Evolutionary conservation across 2,113 vertebrate species (phyloP).

Genomic region (Tachysurus vachellii): DNA sequence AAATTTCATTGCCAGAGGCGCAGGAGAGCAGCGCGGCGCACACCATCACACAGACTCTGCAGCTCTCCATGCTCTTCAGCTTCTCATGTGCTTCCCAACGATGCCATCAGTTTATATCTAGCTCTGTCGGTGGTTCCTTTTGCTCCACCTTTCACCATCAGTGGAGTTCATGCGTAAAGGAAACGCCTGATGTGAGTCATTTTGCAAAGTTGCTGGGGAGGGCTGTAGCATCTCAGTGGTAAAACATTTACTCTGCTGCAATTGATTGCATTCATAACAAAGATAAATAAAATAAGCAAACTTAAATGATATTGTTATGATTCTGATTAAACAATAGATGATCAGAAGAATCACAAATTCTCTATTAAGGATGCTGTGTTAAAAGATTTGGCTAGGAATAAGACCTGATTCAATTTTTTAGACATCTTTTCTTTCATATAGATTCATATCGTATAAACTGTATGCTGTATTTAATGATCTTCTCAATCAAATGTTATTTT

Average conservation of each 20-base stretch:
- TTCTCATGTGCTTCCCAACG: constrained; percentile 46
- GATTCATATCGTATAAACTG: not conserved
- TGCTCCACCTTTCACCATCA: constrained; percentile 72
- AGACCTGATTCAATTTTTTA: not conserved
- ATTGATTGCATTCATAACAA: not conserved
- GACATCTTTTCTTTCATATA: not conserved
- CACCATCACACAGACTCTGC: constrained; percentile 64
- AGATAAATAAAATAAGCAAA: not conserved
- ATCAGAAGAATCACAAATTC: not conserved
- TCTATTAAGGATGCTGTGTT: not conserved
- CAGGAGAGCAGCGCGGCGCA: constrained; percentile 69
- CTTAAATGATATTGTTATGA: not conserved
- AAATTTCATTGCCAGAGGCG: constrained; percentile 55
- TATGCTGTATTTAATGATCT: constrained; percentile 6
- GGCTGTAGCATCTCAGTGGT: not conserved
- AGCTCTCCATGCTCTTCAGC: constrained; percentile 72
- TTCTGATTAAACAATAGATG: not conserved
- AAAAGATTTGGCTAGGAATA: not conserved
- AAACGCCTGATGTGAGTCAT: constrained; percentile 71
- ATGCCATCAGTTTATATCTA: constrained; percentile 70
- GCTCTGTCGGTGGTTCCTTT: constrained; percentile 52
- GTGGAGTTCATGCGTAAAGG: constrained; percentile 71
- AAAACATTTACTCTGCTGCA: constrained; percentile 3
- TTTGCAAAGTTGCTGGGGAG: constrained; percentile 65
- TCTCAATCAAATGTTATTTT: not conserved